These are phyloP conservation scores for Drosophila ananassae DNA, from an alignment of 1,140 invertebrate genomes.

Conservation along the genomic window DNA sequence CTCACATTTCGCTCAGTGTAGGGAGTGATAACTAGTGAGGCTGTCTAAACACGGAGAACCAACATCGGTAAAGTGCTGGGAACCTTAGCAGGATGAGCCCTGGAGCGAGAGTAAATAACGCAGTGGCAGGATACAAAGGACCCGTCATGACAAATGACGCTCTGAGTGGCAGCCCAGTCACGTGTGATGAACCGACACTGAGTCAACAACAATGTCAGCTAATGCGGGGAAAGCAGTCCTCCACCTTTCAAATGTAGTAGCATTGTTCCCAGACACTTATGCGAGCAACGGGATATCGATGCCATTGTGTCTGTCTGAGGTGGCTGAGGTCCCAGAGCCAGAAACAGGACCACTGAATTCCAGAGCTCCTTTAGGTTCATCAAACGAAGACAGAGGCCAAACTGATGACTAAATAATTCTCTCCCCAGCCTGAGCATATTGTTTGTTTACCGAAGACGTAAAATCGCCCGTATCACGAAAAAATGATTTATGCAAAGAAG, in stretches of 20 bases:
- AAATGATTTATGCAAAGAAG: constrained; percentile 42
- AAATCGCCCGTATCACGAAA: neutral
- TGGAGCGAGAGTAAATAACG: constrained; percentile 24
- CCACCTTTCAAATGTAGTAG: neutral
- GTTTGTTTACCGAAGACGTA: constrained; percentile 25
- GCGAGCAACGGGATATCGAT: constrained; percentile 38
- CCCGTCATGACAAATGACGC: constrained; percentile 70
- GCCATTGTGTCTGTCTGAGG: constrained; percentile 2
- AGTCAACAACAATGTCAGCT: constrained; percentile 36
- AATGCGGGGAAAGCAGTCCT: constrained; percentile 4
- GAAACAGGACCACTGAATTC: constrained; percentile 3
- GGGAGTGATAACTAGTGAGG: constrained; percentile 10
- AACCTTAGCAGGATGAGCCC: constrained; percentile 19
- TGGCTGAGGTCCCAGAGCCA: constrained; percentile 3
- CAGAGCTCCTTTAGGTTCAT: constrained; percentile 26
- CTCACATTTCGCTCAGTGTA: neutral
- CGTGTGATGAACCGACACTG: constrained; percentile 48
- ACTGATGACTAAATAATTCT: constrained; percentile 50
- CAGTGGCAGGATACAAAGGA: constrained; percentile 35
- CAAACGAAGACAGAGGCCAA: constrained; percentile 21
- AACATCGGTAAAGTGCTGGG: constrained; percentile 1
- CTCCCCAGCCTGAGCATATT: constrained; percentile 5
- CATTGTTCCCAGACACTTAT: constrained; percentile 39
- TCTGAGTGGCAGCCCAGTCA: constrained; percentile 30
- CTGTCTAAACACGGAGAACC: neutral